Base-by-base conservation (phyloP, 1,140 invertebrate genomes). In the Brachionus paranguensis region DNA sequence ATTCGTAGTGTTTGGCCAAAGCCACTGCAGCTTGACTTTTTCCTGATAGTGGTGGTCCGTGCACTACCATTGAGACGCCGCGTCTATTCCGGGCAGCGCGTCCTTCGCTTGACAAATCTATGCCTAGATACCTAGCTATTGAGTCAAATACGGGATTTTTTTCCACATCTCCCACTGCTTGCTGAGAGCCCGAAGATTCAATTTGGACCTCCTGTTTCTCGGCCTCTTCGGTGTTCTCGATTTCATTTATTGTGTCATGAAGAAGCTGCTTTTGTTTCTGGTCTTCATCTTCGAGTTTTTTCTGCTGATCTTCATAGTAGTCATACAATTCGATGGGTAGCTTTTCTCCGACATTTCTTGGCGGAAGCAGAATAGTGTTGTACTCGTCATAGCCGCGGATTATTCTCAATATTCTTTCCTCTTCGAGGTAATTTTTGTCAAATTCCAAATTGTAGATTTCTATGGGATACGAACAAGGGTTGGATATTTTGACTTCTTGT, bases 361-460 rank as follows among this genome's bases (percentile, higher is more conserved):
- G 88, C 53, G 89, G 89, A 17, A 90, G 86, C 4, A 90, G 86
- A 10, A 90, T 85, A 4, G 88, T 89, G 84, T 88, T 88, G 85
- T 87, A 88, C 81, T 90, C 88, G 86, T 90, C 89, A 86, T 89
- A 90, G n/a, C 88, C 88, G 83, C 87, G 87, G 87, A 90, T 89
- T 37, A 89, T 85, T 10, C 89, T 85, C 76, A 90, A 84, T 47
- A 90, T 87, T 87, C 89, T 89, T 84, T 90, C 89, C 86, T 90
- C 89, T 79, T 89, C 88, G 33, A 90, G 81, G 83, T 89, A 90
- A 29, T 85, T 83, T 43, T 85, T 85, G 84, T 90, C 89, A 87
- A 87, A 89, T 85, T 90, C 89, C 33, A 90, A 84, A 85, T 87
- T 89, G 86, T 89, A 90, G 45, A 90, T 86, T 85, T 90, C 89